These are phyloP conservation scores for Branchinecta lindahli DNA, from an alignment of 1,140 invertebrate genomes.

Conservation along the genomic window DNA sequence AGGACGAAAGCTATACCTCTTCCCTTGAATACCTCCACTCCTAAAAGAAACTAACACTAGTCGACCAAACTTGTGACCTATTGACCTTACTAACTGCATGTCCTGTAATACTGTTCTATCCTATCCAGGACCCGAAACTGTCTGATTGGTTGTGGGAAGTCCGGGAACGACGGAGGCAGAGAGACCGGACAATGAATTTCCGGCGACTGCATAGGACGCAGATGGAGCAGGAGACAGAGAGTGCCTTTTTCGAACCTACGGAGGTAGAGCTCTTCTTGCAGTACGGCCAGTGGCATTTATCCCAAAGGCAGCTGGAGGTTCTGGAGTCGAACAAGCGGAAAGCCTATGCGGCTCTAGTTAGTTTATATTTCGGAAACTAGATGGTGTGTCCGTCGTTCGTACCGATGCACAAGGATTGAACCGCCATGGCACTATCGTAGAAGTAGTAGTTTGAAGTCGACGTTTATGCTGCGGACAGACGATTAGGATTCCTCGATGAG, in stretches of 20 bases:
- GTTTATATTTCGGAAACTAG: constrained; percentile 9
- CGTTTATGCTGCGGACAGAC: no score
- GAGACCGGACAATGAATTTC: constrained; percentile 37
- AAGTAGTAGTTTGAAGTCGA: no score
- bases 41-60: no score
- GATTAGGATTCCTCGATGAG: no score
- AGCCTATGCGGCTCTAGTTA: background rate
- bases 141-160: constrained; percentile 76
- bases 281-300: constrained; percentile 24
- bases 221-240: constrained; percentile 17
- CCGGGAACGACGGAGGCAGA: constrained; percentile 56
- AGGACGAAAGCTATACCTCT: no score
- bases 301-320: constrained; percentile 22
- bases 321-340: constrained; percentile 20
- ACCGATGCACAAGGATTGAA: no score
- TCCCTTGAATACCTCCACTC: no score
- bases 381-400: background rate
- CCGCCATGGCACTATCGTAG: no score
- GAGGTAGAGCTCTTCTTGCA: constrained; percentile 25
- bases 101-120: background rate
- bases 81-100: no score
- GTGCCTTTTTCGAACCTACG: constrained; percentile 4
- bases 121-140: constrained; percentile 57
- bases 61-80: no score
- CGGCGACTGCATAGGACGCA: constrained; percentile 24